Evolutionary conservation across 2,113 vertebrate genomes (phyloP).

Genomic region (Amia ocellicauda): DNA sequence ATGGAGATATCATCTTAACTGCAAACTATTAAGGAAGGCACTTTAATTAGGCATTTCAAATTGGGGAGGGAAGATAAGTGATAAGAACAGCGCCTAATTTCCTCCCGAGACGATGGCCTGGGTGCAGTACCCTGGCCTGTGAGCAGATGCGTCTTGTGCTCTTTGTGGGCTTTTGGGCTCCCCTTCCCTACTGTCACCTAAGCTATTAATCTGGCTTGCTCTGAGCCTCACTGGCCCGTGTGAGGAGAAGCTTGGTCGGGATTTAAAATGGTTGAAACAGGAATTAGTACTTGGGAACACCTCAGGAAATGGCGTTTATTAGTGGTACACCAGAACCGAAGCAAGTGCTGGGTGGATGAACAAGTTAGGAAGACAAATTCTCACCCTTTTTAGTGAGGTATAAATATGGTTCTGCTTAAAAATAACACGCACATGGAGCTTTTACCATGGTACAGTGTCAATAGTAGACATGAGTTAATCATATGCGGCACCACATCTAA

Average conservation of each 20-base stretch:
- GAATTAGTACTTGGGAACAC: neutral
- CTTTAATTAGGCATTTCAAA: neutral
- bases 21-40: neutral
- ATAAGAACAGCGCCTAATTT: conserved; percentile 43
- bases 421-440: too few relatives aligned
- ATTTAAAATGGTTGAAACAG: conserved; percentile 18
- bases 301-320: neutral
- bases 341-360: too few relatives aligned
- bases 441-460: too few relatives aligned
- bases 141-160: conserved; percentile 67
- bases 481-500: too few relatives aligned
- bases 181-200: conserved; percentile 58
- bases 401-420: too few relatives aligned
- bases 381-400: too few relatives aligned
- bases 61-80: conserved; percentile 42
- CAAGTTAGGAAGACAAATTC: too few relatives aligned
- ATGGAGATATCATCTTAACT: neutral
- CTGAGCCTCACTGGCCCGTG: conserved; percentile 33
- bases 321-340: too few relatives aligned
- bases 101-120: conserved; percentile 56
- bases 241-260: conserved; percentile 27
- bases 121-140: conserved; percentile 68
- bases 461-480: too few relatives aligned
- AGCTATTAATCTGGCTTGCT: conserved; percentile 65
- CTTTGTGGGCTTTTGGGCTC: conserved; percentile 53